These are phyloP conservation scores for Thymelicus sylvestris DNA, from an alignment of 2,888 invertebrate species.

Conservation along the genomic window DNA sequence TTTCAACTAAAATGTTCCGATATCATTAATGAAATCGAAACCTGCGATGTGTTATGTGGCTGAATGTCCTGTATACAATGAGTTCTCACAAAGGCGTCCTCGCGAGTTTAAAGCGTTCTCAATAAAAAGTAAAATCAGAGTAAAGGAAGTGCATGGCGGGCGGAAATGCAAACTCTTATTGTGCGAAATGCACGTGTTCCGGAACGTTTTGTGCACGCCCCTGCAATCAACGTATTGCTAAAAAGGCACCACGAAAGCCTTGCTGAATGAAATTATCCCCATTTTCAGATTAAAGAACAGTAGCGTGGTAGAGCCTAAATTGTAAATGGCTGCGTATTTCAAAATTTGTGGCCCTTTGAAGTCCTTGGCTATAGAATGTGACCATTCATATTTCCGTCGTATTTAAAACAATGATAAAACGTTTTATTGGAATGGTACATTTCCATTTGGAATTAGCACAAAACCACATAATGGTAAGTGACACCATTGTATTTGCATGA, in stretches of 20 bases:
- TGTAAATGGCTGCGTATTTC: conserved; percentile 16
- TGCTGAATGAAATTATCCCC: conserved; percentile 54
- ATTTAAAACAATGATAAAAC: background rate
- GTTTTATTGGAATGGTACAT: no score
- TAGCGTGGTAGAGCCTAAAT: conserved; percentile 36
- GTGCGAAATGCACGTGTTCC: conserved; percentile 84
- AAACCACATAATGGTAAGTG: no score
- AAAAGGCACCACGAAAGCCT: conserved; percentile 66
- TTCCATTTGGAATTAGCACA: no score
- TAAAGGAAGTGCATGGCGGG: conserved; percentile 82
- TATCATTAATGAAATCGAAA: conserved; percentile 84
- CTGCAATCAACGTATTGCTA: conserved; percentile 55
- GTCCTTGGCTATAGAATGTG: background rate
- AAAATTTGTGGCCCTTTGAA: background rate
- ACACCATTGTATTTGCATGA: no score
- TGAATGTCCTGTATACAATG: conserved; percentile 78
- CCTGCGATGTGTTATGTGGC: conserved; percentile 77
- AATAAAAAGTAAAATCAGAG: conserved; percentile 82
- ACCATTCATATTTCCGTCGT: background rate
- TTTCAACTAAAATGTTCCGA: conserved; percentile 77
- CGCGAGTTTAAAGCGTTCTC: conserved; percentile 72
- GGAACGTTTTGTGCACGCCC: conserved; percentile 76
- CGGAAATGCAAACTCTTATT: conserved; percentile 84
- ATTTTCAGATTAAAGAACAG: conserved; percentile 58
- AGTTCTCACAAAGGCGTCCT: conserved; percentile 71